phyloP scores from a whole-genome alignment of 1,140 invertebrate species.

The Whitmania pigra region DNA sequence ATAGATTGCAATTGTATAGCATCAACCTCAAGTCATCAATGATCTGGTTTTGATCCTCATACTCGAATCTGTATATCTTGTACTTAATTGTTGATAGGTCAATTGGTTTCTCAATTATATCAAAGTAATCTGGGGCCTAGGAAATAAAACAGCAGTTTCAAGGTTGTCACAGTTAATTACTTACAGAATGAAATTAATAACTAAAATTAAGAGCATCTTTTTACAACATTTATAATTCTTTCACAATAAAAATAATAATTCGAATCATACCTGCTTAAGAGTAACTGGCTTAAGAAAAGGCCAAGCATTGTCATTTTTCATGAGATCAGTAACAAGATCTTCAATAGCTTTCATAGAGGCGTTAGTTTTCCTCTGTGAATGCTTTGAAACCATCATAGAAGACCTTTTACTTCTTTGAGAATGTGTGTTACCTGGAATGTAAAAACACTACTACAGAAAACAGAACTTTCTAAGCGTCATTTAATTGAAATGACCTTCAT shows the following conservation, averaged over 20 bases:
- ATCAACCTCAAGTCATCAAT: constrained; percentile 66
- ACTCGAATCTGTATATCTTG: constrained; percentile 65
- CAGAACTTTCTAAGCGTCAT: neutral
- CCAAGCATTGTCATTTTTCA: constrained; percentile 72
- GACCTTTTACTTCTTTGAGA: neutral
- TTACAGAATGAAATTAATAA: neutral
- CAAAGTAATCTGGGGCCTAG: constrained; percentile 73
- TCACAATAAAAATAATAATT: too few relatives aligned
- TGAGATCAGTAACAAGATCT: constrained; percentile 61
- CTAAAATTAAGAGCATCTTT: neutral
- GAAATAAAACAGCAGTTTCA: constrained; percentile 3
- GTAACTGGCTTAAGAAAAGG: constrained; percentile 77
- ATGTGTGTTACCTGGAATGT: neutral
- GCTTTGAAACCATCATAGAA: neutral
- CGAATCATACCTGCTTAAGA: constrained; percentile 52
- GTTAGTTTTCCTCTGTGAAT: neutral
- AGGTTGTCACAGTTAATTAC: neutral
- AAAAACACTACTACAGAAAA: neutral
- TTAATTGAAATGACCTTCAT: neutral
- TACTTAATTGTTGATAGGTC: constrained; percentile 72
- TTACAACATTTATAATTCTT: too few relatives aligned
- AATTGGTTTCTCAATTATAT: constrained; percentile 78
- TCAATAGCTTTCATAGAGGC: constrained; percentile 47
- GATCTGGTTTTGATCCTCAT: constrained; percentile 61
- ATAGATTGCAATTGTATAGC: constrained; percentile 77